Evolutionary conservation across 2,888 invertebrate species (phyloP), one percentile per base, ranked within the genome.

Genomic region (Melipona bicolor): DNA sequence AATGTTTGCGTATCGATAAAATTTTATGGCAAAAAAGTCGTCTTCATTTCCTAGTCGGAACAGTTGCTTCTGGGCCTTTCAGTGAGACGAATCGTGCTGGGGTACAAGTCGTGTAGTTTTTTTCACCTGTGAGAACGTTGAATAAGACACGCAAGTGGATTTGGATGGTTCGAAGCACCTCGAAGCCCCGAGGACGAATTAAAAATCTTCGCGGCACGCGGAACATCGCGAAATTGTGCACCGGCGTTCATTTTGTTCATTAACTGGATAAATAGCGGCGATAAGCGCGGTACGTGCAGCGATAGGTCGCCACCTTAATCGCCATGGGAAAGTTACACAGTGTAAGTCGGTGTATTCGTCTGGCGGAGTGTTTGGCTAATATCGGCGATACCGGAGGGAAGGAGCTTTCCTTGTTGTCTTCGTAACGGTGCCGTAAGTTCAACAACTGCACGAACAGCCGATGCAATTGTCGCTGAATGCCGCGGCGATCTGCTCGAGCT

Each of bases 271-370:
- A 43, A 49, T 21, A 32, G 61, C 3, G 49, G 54, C 75, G 81
- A 71, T 72, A 72, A 61, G 56, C 36, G 27, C 49, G 24, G 49
- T 13, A 4, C 67, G 15, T 54, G 36, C 54, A 54, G n/a, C 56
- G 59, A 49, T 27, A 49, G 61, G 27, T 76, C 61, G 71, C n/a
- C 15, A 9, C 67, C 54, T 68, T 81, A 81, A 81, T 81, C 77
- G 81, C 49, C n/a, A 65, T 27, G 68, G 59, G 73, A 54, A 83
- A 84, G 76, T 84, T 84, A 70, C 24, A n/a, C 43, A 61, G 49
- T 59, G 82, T 82, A 83, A 83, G 79, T 59, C 21, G 24, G 59
- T 70, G 62, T 71, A 74, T 85, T 84, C 77, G 11, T 61, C 21
- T 24, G 24, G 21, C 52, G 21, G 50, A n/a, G 73, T 61, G 71